These are phyloP conservation scores for Meghimatium bilineatum DNA, from an alignment of 2,888 invertebrate genomes.

Conservation along the genomic window DNA sequence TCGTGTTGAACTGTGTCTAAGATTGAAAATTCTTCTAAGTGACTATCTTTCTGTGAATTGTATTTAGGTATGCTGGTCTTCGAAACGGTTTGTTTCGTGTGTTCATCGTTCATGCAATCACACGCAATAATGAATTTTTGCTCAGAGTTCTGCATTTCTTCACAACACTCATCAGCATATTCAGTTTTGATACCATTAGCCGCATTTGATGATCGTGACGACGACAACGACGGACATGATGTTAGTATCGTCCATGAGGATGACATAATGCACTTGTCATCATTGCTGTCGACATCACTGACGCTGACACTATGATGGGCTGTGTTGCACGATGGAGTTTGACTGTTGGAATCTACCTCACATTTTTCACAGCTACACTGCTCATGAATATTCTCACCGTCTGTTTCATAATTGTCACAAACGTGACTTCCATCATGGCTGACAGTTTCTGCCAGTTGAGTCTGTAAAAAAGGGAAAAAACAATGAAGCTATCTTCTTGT, in stretches of 20 bases:
- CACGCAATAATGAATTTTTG: neutral
- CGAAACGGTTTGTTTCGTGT: neutral
- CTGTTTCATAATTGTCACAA: neutral
- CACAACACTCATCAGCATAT: neutral
- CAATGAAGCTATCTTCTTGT: too few relatives aligned
- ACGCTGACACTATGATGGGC: neutral
- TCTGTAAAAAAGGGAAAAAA: too few relatives aligned
- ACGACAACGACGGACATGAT: slow-evolving; percentile 20
- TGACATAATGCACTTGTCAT: slow-evolving; percentile 18
- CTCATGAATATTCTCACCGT: neutral
- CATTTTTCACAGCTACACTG: neutral
- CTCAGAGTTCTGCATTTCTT: neutral
- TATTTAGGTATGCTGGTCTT: neutral
- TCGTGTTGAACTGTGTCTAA: neutral
- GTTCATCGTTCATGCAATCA: neutral
- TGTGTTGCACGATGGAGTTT: neutral
- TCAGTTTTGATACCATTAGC: neutral
- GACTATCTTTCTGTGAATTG: neutral
- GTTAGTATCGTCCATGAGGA: slow-evolving; percentile 17
- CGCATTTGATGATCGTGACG: neutral
- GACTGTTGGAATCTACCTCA: neutral
- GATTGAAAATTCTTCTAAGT: neutral
- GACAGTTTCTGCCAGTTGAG: too few relatives aligned
- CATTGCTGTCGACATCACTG: slow-evolving; percentile 18
- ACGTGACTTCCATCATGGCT: too few relatives aligned